Base-by-base conservation (phyloP, 2,113 vertebrate species). In the Alces alces region DNA sequence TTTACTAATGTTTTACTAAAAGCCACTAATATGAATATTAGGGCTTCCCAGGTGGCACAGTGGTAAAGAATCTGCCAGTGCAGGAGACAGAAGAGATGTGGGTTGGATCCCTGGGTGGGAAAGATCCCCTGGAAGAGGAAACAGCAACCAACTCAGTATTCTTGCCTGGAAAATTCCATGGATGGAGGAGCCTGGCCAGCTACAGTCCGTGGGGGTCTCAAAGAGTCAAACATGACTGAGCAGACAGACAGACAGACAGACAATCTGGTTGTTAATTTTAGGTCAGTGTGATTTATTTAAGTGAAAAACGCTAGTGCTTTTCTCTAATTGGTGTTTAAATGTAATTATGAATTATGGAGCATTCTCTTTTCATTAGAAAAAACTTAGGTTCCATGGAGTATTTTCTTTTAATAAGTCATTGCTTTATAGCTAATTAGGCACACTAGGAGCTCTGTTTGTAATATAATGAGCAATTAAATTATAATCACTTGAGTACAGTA, bases 391-490 rank as follows among this genome's bases (percentile, higher is more conserved):
- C 28, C 30, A n/a, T 16, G 2, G 86, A 66, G 11, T 76, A 33
- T 16, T 90, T 43, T 78, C 33, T 86, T 95, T 89, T 80, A 80
- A 50, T 57, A 70, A 86, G 8, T n/a, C 10, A 55, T 86, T 82
- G 5, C 6, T 87, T 88, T 82, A 28, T 55, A 91, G 4, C 1
- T n/a, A 84, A 7, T 2, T 61, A 93, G 92, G 60, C 8, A 7
- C 13, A 55, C 86, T n/a, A 61, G 57, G 10, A 93, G 11, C 88
- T 47, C 83, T 97, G 45, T 47, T 30, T 50, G 2, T 60, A 15
- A 89, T 92, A 84, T 91, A 36, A 64, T 70, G 85, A 90, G 2
- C 64, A 96, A 93, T 98, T 96, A 36, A 93, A 97, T 97, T 87
- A 16, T 87, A 33, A 7, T 89, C 83, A 50, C 57, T 23, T 93